Evolutionary conservation across 2,888 invertebrate genomes (phyloP).

Genomic region (Clistopyga incitator): DNA sequence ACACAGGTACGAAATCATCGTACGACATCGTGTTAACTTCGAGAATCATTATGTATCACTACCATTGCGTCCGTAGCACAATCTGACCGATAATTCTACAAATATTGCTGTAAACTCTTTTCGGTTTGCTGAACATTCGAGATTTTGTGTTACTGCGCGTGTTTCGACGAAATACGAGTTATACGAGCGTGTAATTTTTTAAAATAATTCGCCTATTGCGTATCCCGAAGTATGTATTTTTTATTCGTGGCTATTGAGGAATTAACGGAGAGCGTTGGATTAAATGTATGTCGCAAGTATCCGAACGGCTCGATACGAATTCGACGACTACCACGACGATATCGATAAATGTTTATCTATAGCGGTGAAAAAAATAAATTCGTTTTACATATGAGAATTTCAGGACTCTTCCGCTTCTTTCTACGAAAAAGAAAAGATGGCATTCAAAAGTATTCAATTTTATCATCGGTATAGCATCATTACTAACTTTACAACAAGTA

Average conservation of each 20-base stretch:
- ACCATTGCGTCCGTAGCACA: slow-evolving; percentile 44
- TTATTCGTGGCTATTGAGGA: slow-evolving; percentile 18
- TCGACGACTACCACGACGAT: slow-evolving; percentile 52
- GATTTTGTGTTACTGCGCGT: slow-evolving; percentile 24
- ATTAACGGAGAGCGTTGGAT: background rate
- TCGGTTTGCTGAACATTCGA: slow-evolving; percentile 6
- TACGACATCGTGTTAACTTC: slow-evolving; percentile 21
- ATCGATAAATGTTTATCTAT: slow-evolving; percentile 73
- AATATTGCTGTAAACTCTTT: slow-evolving; percentile 25
- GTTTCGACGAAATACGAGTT: background rate
- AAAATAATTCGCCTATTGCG: slow-evolving; percentile 10
- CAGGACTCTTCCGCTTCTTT: slow-evolving; percentile 27
- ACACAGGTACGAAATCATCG: slow-evolving; percentile 5
- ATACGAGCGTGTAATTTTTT: background rate
- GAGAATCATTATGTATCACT: slow-evolving; percentile 20
- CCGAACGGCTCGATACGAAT: slow-evolving; percentile 31
- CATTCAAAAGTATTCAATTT: background rate
- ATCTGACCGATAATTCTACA: slow-evolving; percentile 15
- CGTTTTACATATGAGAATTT: slow-evolving; percentile 74
- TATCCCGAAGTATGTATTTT: slow-evolving; percentile 16
- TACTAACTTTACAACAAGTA: slow-evolving; percentile 22
- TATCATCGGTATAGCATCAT: slow-evolving; percentile 6
- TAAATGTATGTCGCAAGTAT: slow-evolving; percentile 9
- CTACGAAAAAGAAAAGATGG: background rate
- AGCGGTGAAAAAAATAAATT: slow-evolving; percentile 66